Evolutionary conservation across 2,888 invertebrate genomes (phyloP).

Genomic region (Adelognathus sp.): DNA sequence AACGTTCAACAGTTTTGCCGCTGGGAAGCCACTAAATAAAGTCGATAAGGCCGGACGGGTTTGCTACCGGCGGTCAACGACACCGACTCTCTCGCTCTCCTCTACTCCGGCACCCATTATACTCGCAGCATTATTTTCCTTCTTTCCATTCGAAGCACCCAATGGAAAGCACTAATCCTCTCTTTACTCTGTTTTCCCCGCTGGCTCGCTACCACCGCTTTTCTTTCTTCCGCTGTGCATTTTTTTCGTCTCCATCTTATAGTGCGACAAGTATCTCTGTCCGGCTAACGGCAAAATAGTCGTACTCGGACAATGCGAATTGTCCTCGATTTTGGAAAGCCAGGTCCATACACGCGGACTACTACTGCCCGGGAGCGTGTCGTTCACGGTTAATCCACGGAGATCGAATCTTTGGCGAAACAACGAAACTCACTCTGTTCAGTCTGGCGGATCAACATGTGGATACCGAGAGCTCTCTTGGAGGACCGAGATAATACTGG

Average conservation of each 20-base stretch:
- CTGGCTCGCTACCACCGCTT: background rate
- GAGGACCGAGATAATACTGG: background rate
- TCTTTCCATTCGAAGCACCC: constrained; percentile 20
- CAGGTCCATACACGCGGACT: constrained; percentile 24
- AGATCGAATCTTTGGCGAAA: constrained; percentile 35
- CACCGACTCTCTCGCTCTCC: constrained; percentile 21
- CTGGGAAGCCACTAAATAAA: constrained; percentile 58
- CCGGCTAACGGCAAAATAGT: constrained; percentile 7
- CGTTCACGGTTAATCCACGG: constrained; percentile 46
- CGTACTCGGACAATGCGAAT: constrained; percentile 19
- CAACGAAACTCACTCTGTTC: constrained; percentile 43
- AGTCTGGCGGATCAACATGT: constrained; percentile 18
- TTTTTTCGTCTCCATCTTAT: background rate
- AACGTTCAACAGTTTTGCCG: constrained; percentile 58
- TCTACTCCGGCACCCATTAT: background rate
- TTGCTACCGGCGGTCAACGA: constrained; percentile 43
- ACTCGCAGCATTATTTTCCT: background rate
- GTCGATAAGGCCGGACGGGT: constrained; percentile 56
- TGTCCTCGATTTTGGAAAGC: constrained; percentile 11
- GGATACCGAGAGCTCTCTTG: background rate
- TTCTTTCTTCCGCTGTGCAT: background rate
- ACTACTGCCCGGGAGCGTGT: constrained; percentile 33
- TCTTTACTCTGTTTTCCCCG: constrained; percentile 36
- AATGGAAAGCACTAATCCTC: constrained; percentile 54
- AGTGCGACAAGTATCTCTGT: constrained; percentile 17